Conservation (phyloP, 2,797 vertebrate genomes). For the Cuculus canorus region DNA sequence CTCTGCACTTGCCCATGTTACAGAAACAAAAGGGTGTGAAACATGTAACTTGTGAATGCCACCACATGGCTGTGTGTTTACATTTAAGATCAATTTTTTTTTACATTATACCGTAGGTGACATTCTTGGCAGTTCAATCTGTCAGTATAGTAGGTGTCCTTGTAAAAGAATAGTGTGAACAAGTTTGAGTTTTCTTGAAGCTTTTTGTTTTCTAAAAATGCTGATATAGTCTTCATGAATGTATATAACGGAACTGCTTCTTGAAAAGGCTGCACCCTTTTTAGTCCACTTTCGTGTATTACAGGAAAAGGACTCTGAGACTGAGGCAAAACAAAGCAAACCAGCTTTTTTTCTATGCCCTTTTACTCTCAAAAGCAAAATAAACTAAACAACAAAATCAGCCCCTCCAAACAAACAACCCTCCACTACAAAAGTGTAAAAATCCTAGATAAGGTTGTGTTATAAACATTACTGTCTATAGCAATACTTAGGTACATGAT, state of each 20-base stretch:
- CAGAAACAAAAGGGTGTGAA: neutral
- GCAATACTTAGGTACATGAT: fast-evolving
- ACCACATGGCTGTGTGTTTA: neutral
- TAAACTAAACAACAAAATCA: neutral
- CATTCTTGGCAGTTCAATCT: neutral
- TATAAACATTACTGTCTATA: neutral
- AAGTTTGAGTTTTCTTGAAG: neutral
- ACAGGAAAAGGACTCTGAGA: neutral
- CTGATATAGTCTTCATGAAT: neutral
- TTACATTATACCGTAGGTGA: neutral
- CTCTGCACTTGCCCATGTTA: neutral
- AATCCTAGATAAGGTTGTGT: neutral
- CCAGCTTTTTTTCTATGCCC: neutral
- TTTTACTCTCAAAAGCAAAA: neutral
- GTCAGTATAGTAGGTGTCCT: neutral
- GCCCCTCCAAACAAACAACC: neutral
- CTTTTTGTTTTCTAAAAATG: neutral
- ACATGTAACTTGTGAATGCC: neutral
- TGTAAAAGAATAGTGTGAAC: neutral
- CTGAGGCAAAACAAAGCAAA: neutral
- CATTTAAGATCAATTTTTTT: constrained; percentile 24
- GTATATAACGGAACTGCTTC: neutral
- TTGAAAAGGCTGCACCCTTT: neutral
- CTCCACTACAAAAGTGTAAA: fast-evolving
- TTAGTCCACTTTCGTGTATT: neutral